Percentiles rank a stretch among this genome's conserved stretches.
Conservation (phyloP, 2,113 vertebrate genomes). For the Gracilinanus agilis region DNA sequence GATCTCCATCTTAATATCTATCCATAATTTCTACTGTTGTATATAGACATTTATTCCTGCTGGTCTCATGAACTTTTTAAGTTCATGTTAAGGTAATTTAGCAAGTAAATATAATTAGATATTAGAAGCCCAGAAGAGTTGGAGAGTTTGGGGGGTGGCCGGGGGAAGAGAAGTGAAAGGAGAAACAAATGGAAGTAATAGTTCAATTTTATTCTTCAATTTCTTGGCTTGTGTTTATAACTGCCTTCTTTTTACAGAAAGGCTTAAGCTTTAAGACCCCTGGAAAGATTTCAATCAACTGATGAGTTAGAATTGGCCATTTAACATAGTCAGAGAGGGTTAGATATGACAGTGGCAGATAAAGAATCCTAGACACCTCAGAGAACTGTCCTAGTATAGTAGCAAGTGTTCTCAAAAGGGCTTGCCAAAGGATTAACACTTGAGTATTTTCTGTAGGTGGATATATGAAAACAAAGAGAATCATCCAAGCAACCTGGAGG, state of each 20-base stretch:
- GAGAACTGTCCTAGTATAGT: not conserved
- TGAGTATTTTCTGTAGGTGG: not conserved
- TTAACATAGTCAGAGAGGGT: not conserved
- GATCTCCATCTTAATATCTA: not conserved
- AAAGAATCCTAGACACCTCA: not conserved
- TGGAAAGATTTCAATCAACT: not conserved
- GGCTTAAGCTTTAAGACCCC: not conserved
- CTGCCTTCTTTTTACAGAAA: no score
- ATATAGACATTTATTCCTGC: not conserved
- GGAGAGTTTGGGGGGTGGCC: not conserved
- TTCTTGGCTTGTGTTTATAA: no score
- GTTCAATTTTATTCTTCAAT: no score
- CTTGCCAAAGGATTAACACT: not conserved
- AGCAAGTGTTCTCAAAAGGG: not conserved
- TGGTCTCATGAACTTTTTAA: not conserved
- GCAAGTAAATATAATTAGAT: not conserved
- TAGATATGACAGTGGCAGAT: not conserved
- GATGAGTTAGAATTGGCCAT: not conserved
- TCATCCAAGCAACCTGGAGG: not conserved
- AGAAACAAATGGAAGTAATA: not conserved
- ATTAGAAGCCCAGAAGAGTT: not conserved
- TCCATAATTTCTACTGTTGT: not conserved
- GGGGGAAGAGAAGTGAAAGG: not conserved
- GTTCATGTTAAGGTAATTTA: not conserved
- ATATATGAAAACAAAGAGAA: not conserved